Conservation (phyloP, 2,113 vertebrate genomes). For the Hippotragus niger region DNA sequence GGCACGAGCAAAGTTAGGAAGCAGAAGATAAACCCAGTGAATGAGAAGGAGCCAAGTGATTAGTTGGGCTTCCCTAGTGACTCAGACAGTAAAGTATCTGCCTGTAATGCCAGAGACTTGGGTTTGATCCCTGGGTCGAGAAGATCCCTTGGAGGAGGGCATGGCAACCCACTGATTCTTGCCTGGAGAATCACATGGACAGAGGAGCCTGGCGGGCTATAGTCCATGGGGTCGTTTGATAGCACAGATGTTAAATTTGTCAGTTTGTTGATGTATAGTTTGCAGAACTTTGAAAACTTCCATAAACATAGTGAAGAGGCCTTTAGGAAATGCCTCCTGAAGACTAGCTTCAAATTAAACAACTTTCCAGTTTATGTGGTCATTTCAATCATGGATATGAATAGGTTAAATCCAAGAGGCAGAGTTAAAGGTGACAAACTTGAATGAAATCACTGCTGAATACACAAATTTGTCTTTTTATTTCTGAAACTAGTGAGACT, state of each 20-base stretch:
- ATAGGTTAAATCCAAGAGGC: neutral
- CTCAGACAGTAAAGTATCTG: neutral
- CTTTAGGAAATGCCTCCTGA: conserved; percentile 1
- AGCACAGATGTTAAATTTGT: neutral
- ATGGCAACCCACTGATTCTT: neutral
- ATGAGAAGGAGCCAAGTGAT: neutral
- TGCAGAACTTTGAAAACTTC: neutral
- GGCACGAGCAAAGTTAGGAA: neutral
- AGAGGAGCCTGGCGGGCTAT: neutral
- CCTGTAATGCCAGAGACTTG: neutral
- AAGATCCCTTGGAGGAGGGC: neutral
- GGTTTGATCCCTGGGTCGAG: neutral
- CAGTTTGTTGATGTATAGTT: neutral
- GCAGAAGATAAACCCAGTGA: neutral
- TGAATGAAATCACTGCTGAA: neutral
- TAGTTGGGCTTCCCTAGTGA: neutral
- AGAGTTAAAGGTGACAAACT: neutral
- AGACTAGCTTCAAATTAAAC: neutral
- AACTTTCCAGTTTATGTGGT: neutral
- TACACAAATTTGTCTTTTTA: neutral
- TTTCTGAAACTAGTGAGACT: neutral
- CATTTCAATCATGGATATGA: neutral
- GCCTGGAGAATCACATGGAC: neutral
- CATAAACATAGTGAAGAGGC: neutral
- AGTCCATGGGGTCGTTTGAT: neutral